These are phyloP conservation scores for Pempheris klunzingeri DNA, from an alignment of 2,797 vertebrate genomes.

Conservation along the genomic window DNA sequence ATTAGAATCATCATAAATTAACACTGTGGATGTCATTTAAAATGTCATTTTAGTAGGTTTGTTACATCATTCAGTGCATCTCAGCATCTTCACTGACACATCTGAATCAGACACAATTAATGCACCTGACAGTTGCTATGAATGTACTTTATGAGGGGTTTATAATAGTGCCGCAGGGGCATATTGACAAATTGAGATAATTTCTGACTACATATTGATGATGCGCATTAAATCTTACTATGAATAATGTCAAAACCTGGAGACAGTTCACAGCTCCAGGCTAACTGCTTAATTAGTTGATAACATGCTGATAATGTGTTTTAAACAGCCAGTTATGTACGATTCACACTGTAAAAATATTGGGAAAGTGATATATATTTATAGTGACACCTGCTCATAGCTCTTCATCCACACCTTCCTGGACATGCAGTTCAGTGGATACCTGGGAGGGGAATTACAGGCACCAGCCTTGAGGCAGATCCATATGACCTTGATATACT, in stretches of 20 bases:
- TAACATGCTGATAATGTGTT: conserved; percentile 20
- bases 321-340: conserved; percentile 3
- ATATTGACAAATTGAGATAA: conserved; percentile 15
- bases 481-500: conserved; percentile 57
- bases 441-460: conserved; percentile 22
- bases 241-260: conserved; percentile 2
- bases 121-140: neutral
- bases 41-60: conserved; percentile 9
- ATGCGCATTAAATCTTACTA: conserved; percentile 22
- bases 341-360: neutral
- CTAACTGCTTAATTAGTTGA: conserved; percentile 13
- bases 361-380: neutral
- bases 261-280: neutral
- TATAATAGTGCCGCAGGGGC: neutral
- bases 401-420: conserved; percentile 5
- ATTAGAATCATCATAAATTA: neutral
- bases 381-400: neutral
- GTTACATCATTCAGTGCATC: conserved; percentile 1
- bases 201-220: conserved; percentile 20
- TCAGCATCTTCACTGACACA: neutral
- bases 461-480: conserved; percentile 36
- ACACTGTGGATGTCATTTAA: conserved; percentile 4
- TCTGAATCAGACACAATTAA: neutral
- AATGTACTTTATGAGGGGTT: neutral
- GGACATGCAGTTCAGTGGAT: conserved; percentile 16